Evolutionary conservation across 2,113 vertebrate genomes (phyloP).

Genomic region (Turdus rufiventris): DNA sequence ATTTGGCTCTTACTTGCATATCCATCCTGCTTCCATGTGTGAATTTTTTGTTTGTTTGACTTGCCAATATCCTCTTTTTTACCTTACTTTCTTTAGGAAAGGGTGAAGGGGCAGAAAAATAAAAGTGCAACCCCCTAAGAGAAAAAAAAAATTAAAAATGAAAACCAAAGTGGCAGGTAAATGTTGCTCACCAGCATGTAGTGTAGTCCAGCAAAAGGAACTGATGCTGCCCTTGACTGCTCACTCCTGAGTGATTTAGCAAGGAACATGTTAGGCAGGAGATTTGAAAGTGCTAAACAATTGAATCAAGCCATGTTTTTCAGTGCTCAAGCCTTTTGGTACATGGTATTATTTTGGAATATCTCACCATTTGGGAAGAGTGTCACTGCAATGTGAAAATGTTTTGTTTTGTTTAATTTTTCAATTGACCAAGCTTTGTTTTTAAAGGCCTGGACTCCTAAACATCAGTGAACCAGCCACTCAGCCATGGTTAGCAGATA

Average conservation of each 20-base stretch:
- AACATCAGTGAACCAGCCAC: constrained; percentile 91
- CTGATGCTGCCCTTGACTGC: background rate
- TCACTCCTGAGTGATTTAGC: background rate
- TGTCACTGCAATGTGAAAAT: background rate
- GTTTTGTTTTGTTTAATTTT: background rate
- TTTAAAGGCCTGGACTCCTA: constrained; percentile 89
- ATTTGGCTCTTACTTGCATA: background rate
- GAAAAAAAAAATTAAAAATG: too few species aligned
- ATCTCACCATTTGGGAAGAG: background rate
- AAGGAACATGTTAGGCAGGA: background rate
- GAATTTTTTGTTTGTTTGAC: background rate
- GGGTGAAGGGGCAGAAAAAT: background rate
- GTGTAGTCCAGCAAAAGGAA: background rate
- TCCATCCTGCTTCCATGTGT: background rate
- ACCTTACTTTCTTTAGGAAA: background rate
- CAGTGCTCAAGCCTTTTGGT: background rate
- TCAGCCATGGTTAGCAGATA: constrained; percentile 97
- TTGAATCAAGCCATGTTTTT: background rate
- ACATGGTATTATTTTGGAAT: background rate
- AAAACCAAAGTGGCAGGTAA: background rate
- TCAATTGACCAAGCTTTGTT: constrained; percentile 14
- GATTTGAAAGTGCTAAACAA: background rate
- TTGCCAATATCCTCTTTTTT: background rate
- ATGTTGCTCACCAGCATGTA: background rate
- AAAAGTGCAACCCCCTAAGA: background rate